A percentile compares a stretch with the other conserved stretches of the same genome.
phyloP scores from a whole-genome alignment of 2,113 vertebrate genomes.

The Cyrtonyx montezumae region DNA sequence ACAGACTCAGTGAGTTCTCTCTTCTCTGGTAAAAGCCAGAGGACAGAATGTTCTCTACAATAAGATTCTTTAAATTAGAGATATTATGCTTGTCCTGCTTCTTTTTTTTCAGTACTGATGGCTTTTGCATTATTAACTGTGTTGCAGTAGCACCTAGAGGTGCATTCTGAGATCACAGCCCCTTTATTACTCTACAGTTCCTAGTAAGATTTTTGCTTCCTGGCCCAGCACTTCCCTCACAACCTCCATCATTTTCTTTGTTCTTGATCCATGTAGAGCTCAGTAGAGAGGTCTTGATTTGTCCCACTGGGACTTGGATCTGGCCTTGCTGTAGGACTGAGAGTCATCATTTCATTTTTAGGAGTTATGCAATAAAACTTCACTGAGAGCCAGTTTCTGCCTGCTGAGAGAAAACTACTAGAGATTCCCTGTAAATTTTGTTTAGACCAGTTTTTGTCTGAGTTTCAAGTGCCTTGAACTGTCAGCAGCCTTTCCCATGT shows the following conservation, averaged over 20 bases:
- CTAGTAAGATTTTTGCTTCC: neutral
- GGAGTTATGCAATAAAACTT: accelerated
- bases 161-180: slow-evolving; percentile 31
- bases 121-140: neutral
- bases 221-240: neutral
- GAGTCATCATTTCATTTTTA: neutral
- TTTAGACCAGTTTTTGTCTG: neutral
- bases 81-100: neutral
- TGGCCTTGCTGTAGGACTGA: neutral
- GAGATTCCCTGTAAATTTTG: neutral
- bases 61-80: neutral
- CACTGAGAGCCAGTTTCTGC: neutral
- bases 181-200: neutral
- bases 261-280: neutral
- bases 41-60: neutral
- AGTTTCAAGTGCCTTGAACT: neutral
- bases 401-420: neutral
- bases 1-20: neutral
- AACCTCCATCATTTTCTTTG: neutral
- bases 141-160: slow-evolving; percentile 58
- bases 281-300: neutral
- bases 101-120: neutral
- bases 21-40: neutral
- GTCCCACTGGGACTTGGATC: neutral
- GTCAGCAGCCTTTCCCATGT: neutral